Conservation (phyloP, 2,113 vertebrate genomes). For the Naja naja region DNA sequence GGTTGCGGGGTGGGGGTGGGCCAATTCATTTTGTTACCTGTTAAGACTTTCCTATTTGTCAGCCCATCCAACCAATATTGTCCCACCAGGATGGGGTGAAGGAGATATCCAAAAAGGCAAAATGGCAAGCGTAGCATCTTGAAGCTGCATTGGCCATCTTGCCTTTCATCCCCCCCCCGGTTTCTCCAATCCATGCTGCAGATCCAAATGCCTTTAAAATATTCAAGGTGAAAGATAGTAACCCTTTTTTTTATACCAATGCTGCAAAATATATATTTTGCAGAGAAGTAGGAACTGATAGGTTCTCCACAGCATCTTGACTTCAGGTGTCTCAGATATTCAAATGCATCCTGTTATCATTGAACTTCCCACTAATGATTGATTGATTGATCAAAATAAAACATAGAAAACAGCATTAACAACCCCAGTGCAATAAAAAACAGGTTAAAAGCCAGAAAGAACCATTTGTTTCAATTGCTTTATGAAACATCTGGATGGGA, state of each 20-base stretch:
- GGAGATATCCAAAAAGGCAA: not conserved
- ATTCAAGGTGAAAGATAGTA: not conserved
- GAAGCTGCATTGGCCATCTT: not conserved
- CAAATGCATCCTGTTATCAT: not conserved
- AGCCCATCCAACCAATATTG: slow-evolving; percentile 34
- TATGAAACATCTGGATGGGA: not conserved
- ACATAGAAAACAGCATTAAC: not conserved
- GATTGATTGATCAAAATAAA: not conserved
- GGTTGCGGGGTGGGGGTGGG: too few relatives aligned
- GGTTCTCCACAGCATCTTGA: not conserved
- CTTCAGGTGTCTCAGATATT: not conserved
- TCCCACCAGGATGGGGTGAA: not conserved
- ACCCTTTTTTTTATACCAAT: not conserved
- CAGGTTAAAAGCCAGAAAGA: not conserved
- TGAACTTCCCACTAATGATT: not conserved
- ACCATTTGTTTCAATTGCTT: not conserved
- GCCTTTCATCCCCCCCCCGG: not conserved
- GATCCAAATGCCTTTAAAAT: not conserved
- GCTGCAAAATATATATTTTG: not conserved
- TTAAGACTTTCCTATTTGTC: not conserved
- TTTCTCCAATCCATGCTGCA: not conserved
- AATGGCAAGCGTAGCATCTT: not conserved
- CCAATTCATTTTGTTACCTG: not conserved
- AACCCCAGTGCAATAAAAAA: not conserved
- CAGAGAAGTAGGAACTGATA: not conserved